Evolutionary conservation across 2,113 vertebrate species (phyloP).

Genomic region (Rhombomys opimus): DNA sequence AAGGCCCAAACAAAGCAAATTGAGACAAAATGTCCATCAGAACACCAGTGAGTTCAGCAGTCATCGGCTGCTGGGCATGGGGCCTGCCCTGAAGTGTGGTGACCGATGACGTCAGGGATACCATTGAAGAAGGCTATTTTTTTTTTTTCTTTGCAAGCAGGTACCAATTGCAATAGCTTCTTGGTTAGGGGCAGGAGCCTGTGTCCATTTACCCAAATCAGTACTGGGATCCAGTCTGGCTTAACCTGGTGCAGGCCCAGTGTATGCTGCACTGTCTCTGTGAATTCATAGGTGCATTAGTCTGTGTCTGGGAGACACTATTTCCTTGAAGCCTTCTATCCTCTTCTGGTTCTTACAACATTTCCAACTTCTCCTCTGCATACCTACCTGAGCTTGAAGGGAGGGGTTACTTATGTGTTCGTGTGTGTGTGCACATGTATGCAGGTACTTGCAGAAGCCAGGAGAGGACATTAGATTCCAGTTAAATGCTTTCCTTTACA

Average conservation of each 20-base stretch:
- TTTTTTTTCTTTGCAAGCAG: background rate
- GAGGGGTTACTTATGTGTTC: background rate
- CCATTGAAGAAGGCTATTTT: background rate
- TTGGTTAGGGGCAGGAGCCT: background rate
- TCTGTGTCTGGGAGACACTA: background rate
- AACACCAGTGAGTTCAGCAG: background rate
- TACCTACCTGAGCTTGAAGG: background rate
- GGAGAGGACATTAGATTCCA: background rate
- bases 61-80: background rate
- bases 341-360: too few relatives aligned
- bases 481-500: background rate
- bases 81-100: background rate
- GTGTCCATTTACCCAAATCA: background rate
- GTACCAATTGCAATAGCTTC: background rate
- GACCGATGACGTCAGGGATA: background rate
- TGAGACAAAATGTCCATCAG: background rate
- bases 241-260: background rate
- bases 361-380: background rate
- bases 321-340: background rate
- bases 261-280: background rate
- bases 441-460: background rate
- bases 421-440: too few relatives aligned
- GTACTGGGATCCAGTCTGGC: background rate
- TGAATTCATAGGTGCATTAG: background rate
- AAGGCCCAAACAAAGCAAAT: background rate